Evolutionary conservation across 1,140 invertebrate species (phyloP).

Genomic region (Mesaphorura yosii): DNA sequence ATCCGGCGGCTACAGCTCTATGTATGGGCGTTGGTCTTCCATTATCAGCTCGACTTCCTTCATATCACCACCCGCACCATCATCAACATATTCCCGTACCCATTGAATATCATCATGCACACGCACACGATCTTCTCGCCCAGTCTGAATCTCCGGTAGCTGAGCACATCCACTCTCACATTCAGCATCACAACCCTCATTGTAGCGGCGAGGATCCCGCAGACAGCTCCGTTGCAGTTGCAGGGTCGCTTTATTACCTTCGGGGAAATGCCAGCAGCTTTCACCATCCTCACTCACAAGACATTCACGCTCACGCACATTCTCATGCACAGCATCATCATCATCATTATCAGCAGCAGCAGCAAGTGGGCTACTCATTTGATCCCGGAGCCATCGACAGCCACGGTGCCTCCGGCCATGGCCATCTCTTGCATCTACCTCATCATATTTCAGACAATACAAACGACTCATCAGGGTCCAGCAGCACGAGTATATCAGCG

Average conservation of each 20-base stretch:
- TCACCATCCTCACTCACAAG: neutral
- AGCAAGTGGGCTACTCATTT: no score
- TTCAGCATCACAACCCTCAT: constrained; percentile 12
- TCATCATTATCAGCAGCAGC: neutral
- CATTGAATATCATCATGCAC: neutral
- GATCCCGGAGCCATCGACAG: neutral
- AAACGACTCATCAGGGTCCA: constrained; percentile 29
- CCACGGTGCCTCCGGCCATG: neutral
- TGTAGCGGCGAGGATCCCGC: neutral
- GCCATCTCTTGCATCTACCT: neutral
- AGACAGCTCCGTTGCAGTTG: neutral
- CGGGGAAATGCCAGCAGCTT: constrained; percentile 5
- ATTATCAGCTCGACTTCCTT: no score
- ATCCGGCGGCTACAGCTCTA: neutral
- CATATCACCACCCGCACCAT: constrained; percentile 24
- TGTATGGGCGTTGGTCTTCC: no score
- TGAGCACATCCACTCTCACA: constrained; percentile 19
- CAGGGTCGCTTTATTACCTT: neutral
- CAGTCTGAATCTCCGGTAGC: neutral
- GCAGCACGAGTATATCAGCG: constrained; percentile 5
- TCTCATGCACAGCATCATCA: neutral
- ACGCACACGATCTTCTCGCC: neutral
- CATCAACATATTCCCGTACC: constrained; percentile 21
- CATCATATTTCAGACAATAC: constrained; percentile 25
- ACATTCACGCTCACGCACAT: neutral